A percentile compares a stretch with the other conserved stretches of the same genome.
Evolutionary conservation across 2,113 vertebrate genomes (phyloP).

Genomic region (Emydocephalus ijimae): DNA sequence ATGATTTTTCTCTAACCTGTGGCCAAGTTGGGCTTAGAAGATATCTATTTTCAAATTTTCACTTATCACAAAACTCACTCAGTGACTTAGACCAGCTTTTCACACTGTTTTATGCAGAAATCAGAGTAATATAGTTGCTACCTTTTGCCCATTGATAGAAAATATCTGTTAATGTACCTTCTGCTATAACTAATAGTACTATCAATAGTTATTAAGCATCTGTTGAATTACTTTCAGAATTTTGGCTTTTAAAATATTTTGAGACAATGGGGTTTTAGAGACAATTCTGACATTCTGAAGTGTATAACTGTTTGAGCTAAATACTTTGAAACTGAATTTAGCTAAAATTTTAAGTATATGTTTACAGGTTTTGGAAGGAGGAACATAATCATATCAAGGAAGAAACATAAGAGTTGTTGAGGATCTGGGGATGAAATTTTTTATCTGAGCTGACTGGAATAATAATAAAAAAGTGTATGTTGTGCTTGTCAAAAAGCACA

Average conservation of each 20-base stretch:
- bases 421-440: neutral
- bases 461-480: neutral
- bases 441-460: neutral
- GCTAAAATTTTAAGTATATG: neutral
- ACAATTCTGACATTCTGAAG: neutral
- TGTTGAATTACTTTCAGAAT: neutral
- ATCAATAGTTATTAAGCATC: neutral
- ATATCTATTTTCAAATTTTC: neutral
- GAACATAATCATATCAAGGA: neutral
- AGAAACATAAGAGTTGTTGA: neutral
- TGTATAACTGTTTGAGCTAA: neutral
- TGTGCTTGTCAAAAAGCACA: neutral
- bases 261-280: neutral
- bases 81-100: neutral
- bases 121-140: neutral
- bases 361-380: neutral
- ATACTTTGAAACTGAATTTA: neutral
- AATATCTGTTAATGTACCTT: neutral
- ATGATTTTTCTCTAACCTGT: neutral
- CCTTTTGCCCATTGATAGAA: neutral
- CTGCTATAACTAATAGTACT: neutral
- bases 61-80: neutral
- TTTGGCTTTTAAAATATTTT: neutral
- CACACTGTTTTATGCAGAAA: neutral
- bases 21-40: neutral